Conservation (phyloP, 2,888 invertebrate species). For the Petrophora chlorosata region DNA sequence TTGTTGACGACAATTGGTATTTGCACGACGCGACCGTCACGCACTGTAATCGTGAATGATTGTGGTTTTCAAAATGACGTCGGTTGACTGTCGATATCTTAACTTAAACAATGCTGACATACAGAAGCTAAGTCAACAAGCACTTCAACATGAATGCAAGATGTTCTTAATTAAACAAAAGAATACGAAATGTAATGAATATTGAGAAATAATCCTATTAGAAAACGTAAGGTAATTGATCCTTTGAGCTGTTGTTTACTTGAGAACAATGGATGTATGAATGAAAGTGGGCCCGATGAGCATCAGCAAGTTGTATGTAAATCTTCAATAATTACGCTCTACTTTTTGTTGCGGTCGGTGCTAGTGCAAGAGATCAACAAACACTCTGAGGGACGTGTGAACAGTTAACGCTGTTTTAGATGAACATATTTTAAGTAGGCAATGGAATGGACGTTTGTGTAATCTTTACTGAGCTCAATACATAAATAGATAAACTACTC, state of each 20-base stretch:
- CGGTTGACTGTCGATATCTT: background rate
- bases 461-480: conserved; percentile 28
- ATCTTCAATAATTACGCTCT: conserved; percentile 3
- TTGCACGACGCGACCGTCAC: conserved; percentile 28
- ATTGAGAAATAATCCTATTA: too few species aligned
- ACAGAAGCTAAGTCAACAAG: too few species aligned
- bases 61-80: background rate
- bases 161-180: too few species aligned
- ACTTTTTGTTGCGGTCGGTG: conserved; percentile 9
- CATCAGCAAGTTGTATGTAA: too few species aligned
- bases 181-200: too few species aligned
- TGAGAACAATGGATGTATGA: too few species aligned
- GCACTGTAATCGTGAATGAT: conserved; percentile 4
- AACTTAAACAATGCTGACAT: background rate
- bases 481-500: conserved; percentile 30
- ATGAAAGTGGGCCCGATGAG: too few species aligned
- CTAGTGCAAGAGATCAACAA: conserved; percentile 19
- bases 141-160: too few species aligned
- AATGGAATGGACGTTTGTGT: conserved; percentile 16
- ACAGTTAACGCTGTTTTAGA: conserved; percentile 41
- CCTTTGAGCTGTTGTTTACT: too few species aligned
- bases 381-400: conserved; percentile 11
- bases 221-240: too few species aligned
- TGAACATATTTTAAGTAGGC: conserved; percentile 38
- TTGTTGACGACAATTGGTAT: conserved; percentile 40